Base-by-base conservation (phyloP, 2,888 invertebrate genomes). In the Drosophila robusta region DNA sequence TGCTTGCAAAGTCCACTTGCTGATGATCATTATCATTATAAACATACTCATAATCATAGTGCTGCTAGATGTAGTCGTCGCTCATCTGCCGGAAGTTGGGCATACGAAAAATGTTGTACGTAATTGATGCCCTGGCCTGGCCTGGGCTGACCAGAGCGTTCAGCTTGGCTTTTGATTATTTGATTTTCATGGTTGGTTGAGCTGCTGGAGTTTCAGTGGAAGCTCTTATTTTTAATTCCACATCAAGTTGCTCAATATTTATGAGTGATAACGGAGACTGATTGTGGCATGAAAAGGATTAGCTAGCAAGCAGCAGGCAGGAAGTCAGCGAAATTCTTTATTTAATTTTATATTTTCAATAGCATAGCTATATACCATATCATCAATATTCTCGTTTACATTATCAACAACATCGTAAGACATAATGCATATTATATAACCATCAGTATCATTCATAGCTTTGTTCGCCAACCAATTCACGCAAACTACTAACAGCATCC, bases 111-210 rank as follows among this genome's bases (percentile, higher is more conserved):
- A 72, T 76, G 22, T 58, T 64, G 54, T 47, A 51, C 44, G 58
- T 77, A 76, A 75, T 75, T 76, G 72, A 75, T 75, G 76, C 72
- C 44, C 61, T 64, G 47, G 45, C 42, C 49, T 8, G 39, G 22
- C 22, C 57, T 26, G 51, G 51, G 14, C 56, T 5, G 24, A n/a
- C 22, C 29, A 18, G 39, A 18, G 39, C 29, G 32, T 52, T n/a
- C 51, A 32, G 41, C 18, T 32, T 29, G n/a, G 29, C 1, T 32
- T 58, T 62, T 79, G 78, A 67, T 77, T 81, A 79, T 78, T 78
- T 75, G 73, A 61, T 78, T 73, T 80, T 81, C 87, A 83, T 83
- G 87, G 80, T 66, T 76, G 76, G 84, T 74, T 86, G 54, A 61
- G 34, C 22, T 29, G 46, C 16, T 51, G 16, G 44, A 45, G 36